phyloP scores from a whole-genome alignment of 2,113 vertebrate genomes.

The Pampusana beccarii region DNA sequence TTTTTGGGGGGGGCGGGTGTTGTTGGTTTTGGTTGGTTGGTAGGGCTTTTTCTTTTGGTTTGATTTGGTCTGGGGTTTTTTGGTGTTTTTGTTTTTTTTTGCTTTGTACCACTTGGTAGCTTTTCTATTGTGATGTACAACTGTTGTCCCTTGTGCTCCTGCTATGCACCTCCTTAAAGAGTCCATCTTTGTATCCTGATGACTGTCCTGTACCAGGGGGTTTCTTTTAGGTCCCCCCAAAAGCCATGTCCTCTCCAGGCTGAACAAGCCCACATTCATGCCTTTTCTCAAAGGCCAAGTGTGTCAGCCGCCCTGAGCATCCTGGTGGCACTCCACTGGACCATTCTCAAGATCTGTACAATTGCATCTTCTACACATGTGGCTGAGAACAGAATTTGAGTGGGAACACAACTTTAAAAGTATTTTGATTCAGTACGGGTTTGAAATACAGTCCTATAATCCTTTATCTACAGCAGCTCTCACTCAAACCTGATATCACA shows the following conservation, averaged over 20 bases:
- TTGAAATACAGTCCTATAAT: neutral
- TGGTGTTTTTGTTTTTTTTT: neutral
- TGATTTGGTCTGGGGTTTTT: too few relatives aligned
- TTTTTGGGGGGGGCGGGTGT: too few relatives aligned
- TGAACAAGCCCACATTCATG: neutral
- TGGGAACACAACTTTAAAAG: neutral
- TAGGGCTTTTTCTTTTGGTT: neutral
- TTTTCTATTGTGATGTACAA: neutral
- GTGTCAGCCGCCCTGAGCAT: neutral
- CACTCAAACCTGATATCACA: neutral
- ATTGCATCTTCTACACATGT: neutral
- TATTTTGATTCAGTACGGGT: neutral
- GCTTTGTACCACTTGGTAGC: neutral
- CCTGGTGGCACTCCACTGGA: neutral
- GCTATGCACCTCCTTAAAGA: neutral
- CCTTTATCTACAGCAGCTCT: neutral
- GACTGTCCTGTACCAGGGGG: neutral
- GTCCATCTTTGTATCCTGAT: neutral
- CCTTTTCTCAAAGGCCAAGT: neutral
- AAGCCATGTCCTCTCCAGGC: neutral
- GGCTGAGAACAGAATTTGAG: neutral
- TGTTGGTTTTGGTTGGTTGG: too few relatives aligned
- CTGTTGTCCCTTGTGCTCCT: neutral
- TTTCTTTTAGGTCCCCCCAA: neutral
- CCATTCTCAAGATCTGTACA: neutral